Evolutionary conservation across 2,113 vertebrate species (phyloP).

Genomic region (Anser brachyrhynchus): DNA sequence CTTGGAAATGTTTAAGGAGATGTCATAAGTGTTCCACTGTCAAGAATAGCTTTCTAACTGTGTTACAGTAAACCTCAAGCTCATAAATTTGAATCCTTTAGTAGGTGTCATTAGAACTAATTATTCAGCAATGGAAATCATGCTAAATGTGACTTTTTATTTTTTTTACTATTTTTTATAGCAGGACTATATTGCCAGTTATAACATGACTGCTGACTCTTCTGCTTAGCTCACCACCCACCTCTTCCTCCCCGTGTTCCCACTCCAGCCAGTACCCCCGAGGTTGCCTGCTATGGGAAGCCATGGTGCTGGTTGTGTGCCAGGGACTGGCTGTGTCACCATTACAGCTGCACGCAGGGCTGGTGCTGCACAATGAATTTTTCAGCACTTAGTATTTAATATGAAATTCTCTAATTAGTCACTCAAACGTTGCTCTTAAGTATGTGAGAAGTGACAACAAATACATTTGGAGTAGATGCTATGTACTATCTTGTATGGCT

Average conservation of each 20-base stretch:
- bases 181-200: not conserved
- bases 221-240: not conserved
- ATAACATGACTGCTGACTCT: not conserved
- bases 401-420: not conserved
- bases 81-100: not conserved
- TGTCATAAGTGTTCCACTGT: not conserved
- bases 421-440: not conserved
- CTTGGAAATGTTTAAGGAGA: not conserved
- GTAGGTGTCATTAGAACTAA: not conserved
- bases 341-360: not conserved
- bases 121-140: not conserved
- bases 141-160: not conserved
- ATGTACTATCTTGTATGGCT: too few species aligned
- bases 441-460: not conserved
- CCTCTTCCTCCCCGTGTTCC: too few species aligned
- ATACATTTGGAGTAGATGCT: not conserved
- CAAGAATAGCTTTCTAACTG: not conserved
- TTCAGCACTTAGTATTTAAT: not conserved
- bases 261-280: not conserved
- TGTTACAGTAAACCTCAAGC: not conserved
- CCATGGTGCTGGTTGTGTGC: not conserved
- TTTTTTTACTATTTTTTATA: not conserved
- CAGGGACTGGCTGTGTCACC: not conserved
- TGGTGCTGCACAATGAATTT: not conserved
- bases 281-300: not conserved